Evolutionary conservation across 2,888 invertebrate species (phyloP), one percentile per base, ranked within the genome.

Genomic region (Eurytoma adleriae): DNA sequence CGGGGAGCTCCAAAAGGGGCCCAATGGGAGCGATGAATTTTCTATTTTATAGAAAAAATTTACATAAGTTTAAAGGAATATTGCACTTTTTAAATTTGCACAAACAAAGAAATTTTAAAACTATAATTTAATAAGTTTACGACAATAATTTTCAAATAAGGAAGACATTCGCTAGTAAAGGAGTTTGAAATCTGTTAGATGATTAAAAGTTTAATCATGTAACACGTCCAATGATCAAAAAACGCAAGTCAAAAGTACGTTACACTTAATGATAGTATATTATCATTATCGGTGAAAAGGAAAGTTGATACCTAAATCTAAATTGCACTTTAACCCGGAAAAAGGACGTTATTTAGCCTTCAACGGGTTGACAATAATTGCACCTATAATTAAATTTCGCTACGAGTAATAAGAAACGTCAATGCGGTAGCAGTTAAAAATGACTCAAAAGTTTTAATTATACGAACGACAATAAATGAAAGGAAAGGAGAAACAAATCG

Each of bases 11-110:
- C 50, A 40, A 59, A 24, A 68, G 68, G n/a, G 61, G 40, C 54
- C 20, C 1, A 57, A 70, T 50, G 24, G 54, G 59, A 57, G 30
- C 14, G 16, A 56, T 54, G n/a, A 66, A 14, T 2, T 16, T 70
- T 48, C 67, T 73, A 75, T 78, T 81, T 81, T 81, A 62, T 81
- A 81, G 66, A 66, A 52, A 73, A 20, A 61, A 78, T 74, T 73
- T 61, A 68, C 16, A 71, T 62, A 68, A 78, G 59, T 75, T 72
- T 18, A 74, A 75, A n/a, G 24, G 59, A 56, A 69, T 72, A 82
- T 74, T 82, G 83, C 84, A 84, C 83, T 84, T 82, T 83, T 84
- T 84, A 79, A 82, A 72, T 18, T 80, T 67, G 84, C 83, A 84
- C 84, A 13, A 50, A 66, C 40, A 61, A 77, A 82, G 54, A 71